phyloP scores from a whole-genome alignment of 2,113 vertebrate genomes.

The Oryzias woworae region DNA sequence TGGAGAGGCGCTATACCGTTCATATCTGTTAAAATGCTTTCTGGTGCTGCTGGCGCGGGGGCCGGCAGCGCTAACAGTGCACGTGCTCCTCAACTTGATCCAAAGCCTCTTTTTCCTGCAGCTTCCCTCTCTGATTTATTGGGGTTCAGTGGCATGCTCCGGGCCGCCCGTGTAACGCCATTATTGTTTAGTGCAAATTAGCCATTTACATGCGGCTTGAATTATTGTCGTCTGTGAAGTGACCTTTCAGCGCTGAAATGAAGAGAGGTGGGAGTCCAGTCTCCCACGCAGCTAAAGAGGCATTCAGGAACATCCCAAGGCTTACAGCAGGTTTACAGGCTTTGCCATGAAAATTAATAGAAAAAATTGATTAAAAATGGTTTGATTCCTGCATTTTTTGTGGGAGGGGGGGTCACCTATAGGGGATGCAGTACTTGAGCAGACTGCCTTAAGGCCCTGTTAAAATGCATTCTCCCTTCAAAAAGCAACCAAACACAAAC shows the following conservation, averaged over 20 bases:
- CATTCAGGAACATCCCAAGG: constrained; percentile 22
- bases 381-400: neutral
- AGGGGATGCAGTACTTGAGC: neutral
- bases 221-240: constrained; percentile 55
- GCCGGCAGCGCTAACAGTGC: constrained; percentile 29
- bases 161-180: constrained; percentile 41
- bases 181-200: constrained; percentile 70
- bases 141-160: constrained; percentile 12
- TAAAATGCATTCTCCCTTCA: neutral
- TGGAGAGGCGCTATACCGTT: constrained; percentile 53
- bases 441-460: constrained; percentile 1
- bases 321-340: constrained; percentile 20
- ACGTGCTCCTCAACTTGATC: constrained; percentile 57
- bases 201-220: constrained; percentile 52
- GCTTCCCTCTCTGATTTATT: neutral
- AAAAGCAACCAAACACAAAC: neutral
- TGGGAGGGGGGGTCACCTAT: neutral
- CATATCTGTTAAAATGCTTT: constrained; percentile 52
- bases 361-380: neutral
- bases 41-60: constrained; percentile 30
- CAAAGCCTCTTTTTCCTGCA: constrained; percentile 20
- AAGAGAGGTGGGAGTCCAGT: constrained; percentile 39
- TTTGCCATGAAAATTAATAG: constrained; percentile 28
- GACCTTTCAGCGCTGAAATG: constrained; percentile 51
- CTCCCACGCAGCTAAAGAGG: constrained; percentile 26